These are phyloP conservation scores for Eunapius fragilis DNA, from an alignment of 37 sponge, comb jelly and placozoan species.

Conservation along the genomic window DNA sequence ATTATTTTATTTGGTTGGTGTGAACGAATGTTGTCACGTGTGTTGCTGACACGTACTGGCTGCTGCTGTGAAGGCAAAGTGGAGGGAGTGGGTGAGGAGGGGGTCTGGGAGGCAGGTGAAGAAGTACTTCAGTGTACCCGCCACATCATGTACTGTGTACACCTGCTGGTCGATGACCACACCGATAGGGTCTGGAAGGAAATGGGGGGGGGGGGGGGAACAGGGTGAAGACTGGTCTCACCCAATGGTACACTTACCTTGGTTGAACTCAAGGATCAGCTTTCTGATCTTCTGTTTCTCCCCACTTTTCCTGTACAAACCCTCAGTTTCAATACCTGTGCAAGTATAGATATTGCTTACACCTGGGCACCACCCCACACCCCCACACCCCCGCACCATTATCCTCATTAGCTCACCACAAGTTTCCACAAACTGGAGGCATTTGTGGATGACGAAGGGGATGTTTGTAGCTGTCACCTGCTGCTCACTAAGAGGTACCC, in stretches of 20 bases:
- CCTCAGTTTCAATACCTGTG: conserved; percentile 66
- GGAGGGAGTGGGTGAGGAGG: conserved; percentile 73
- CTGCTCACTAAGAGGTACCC: conserved; percentile 75
- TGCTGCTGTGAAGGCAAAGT: conserved; percentile 50
- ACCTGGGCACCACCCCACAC: too few species aligned
- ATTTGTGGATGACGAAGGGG: conserved; percentile 87
- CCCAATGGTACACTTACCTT: conserved; percentile 39
- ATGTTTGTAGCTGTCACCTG: conserved; percentile 58
- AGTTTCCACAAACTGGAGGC: conserved; percentile 85
- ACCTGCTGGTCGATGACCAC: conserved; percentile 73
- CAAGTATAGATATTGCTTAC: neutral
- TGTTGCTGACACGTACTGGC: conserved; percentile 54
- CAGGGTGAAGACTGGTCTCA: neutral
- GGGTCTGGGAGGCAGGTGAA: conserved; percentile 83
- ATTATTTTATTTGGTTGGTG: too few species aligned
- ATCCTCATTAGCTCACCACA: conserved; percentile 35
- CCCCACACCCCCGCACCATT: too few species aligned
- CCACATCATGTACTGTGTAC: conserved; percentile 87
- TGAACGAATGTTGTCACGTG: too few species aligned
- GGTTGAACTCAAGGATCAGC: conserved; percentile 69
- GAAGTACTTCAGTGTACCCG: conserved; percentile 82
- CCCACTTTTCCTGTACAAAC: conserved; percentile 86
- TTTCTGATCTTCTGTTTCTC: conserved; percentile 59
- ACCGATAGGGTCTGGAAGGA: conserved; percentile 62
- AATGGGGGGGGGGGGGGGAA: conserved; percentile 2